Evolutionary conservation across 2,888 invertebrate species (phyloP).

Genomic region (Thalpophila matura): DNA sequence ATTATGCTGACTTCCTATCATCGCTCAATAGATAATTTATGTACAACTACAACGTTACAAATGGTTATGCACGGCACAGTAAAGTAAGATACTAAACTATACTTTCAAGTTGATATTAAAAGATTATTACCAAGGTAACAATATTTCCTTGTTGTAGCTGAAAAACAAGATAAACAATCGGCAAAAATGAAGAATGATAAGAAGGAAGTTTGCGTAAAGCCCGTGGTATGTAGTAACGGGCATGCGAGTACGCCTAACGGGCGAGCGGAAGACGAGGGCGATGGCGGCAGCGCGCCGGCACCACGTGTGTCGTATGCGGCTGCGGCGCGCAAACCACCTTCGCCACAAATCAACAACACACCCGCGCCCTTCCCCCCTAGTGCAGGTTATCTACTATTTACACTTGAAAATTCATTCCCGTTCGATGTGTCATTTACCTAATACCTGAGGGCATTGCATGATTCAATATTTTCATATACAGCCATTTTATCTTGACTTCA

Average conservation of each 20-base stretch:
- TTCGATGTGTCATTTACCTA: slow-evolving; percentile 47
- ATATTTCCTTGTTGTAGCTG: slow-evolving; percentile 77
- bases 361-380: slow-evolving; percentile 80
- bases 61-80: slow-evolving; percentile 29
- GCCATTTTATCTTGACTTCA: slow-evolving; percentile 13
- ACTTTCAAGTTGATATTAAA: slow-evolving; percentile 38
- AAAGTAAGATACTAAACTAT: slow-evolving; percentile 17
- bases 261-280: slow-evolving; percentile 85
- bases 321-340: slow-evolving; percentile 84
- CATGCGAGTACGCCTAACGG: slow-evolving; percentile 85
- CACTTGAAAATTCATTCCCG: slow-evolving; percentile 57
- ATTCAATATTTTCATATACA: slow-evolving; percentile 15
- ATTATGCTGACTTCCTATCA: slow-evolving; percentile 9
- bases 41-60: background rate
- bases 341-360: slow-evolving; percentile 80
- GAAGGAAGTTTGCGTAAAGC: slow-evolving; percentile 78
- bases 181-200: slow-evolving; percentile 87
- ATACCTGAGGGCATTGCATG: slow-evolving; percentile 60
- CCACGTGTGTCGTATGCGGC: slow-evolving; percentile 87
- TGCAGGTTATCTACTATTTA: slow-evolving; percentile 79
- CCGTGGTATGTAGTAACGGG: slow-evolving; percentile 82
- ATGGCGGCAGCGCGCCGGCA: slow-evolving; percentile 74
- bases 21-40: slow-evolving; percentile 7
- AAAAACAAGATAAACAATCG: slow-evolving; percentile 81
- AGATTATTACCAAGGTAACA: slow-evolving; percentile 58